phyloP scores from a whole-genome alignment of 2,113 vertebrate genomes.

The Leucosticte australis region DNA sequence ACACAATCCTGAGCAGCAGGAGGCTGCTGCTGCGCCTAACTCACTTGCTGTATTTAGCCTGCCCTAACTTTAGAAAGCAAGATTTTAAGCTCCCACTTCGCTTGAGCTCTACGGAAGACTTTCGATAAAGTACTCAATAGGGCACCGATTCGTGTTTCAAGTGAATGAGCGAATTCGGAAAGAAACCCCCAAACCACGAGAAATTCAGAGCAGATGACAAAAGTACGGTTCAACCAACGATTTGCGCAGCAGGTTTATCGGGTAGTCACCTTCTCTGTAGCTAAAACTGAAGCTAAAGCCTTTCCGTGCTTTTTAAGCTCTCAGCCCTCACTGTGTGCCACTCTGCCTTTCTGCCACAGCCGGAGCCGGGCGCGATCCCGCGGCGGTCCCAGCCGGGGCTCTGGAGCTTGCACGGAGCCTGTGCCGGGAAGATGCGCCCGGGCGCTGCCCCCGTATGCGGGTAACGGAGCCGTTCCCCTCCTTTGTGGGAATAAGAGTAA shows the following conservation, averaged over 20 bases:
- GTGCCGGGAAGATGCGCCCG: neutral
- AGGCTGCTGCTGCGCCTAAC: neutral
- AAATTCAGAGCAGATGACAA: neutral
- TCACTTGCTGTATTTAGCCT: neutral
- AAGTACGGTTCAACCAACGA: neutral
- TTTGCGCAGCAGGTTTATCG: neutral
- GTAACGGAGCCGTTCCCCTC: neutral
- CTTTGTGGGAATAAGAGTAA: neutral
- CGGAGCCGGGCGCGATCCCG: neutral
- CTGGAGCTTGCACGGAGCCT: neutral
- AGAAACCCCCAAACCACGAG: neutral
- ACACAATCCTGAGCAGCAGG: constrained; percentile 33
- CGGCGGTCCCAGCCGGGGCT: neutral
- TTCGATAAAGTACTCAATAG: neutral
- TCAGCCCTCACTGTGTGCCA: neutral
- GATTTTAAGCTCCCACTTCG: neutral
- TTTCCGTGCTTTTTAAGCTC: neutral
- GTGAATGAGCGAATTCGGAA: neutral
- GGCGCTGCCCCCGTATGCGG: neutral
- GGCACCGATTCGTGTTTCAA: neutral
- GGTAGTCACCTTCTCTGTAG: neutral
- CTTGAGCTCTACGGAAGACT: neutral
- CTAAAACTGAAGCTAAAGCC: neutral
- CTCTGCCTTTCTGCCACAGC: neutral
- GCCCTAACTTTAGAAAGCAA: neutral